These are phyloP conservation scores for Epinephelus moara DNA, from an alignment of 2,113 vertebrate species.

Conservation along the genomic window DNA sequence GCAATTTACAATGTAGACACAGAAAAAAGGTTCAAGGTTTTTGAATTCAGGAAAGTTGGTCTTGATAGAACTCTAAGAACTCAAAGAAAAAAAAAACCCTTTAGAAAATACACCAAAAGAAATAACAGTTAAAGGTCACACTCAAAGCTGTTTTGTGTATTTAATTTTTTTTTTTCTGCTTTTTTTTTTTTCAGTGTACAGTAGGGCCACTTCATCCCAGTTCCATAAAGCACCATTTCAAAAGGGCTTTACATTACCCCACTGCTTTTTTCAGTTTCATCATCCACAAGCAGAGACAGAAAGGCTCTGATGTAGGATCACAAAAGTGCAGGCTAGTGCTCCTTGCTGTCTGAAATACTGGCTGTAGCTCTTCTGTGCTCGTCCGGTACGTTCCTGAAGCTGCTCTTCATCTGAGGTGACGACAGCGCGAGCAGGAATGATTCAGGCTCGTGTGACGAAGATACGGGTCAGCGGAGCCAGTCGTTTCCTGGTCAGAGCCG, in stretches of 20 bases:
- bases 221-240: conserved; percentile 60
- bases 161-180: background rate
- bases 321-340: conserved; percentile 35
- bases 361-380: conserved; percentile 12
- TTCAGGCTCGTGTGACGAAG: conserved; percentile 4
- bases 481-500: conserved; percentile 51
- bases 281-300: conserved; percentile 39
- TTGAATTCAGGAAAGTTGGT: background rate
- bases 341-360: conserved; percentile 35
- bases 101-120: background rate
- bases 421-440: background rate
- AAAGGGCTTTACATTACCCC: conserved; percentile 58
- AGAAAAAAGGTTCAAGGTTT: background rate
- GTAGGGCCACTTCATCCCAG: conserved; percentile 25
- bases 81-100: background rate
- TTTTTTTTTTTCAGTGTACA: conserved; percentile 2
- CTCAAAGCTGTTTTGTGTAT: background rate
- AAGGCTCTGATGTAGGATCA: conserved; percentile 64
- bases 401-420: conserved; percentile 16
- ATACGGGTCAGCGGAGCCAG: conserved; percentile 58
- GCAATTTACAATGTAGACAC: conserved; percentile 8
- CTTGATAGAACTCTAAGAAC: conserved; percentile 6
- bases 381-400: background rate
- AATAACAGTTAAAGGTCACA: conserved; percentile 3
- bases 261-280: conserved; percentile 63